Evolutionary conservation across 2,888 invertebrate genomes (phyloP), one percentile per base, ranked within the genome.

Genomic region (Lycaena phlaeas): DNA sequence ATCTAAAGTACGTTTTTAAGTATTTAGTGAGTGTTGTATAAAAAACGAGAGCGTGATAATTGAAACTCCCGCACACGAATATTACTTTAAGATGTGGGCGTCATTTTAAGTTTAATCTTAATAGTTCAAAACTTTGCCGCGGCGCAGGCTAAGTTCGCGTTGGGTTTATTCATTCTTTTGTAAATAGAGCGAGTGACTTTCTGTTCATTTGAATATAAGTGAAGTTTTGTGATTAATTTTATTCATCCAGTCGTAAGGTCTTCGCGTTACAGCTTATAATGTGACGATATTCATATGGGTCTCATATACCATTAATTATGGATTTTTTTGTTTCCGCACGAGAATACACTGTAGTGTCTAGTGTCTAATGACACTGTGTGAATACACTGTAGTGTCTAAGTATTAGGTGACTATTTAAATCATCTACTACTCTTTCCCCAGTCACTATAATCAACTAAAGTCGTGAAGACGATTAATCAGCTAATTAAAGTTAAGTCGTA

Each of bases 21-120:
- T 43, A 50, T 39, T 46, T 43, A 50, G 45, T 46, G 49, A 44
- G 49, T 49, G 45, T 25, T 37, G 42, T 41, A 42, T 44, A 40
- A 36, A 44, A 40, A 50, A 22, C 52, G 48, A 54, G 52, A 54
- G 41, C 36, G 29, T 29, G 30, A 18, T 41, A 46, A 48, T 43
- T 38, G 40, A 45, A 45, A 43, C 46, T 53, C 52, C 53, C 54
- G 53, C 54, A 54, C 22, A 34, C 12, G 18, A 9, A 59, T 53
- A 54, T 53, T 49, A 56, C 54, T 61, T 61, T 59, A 61, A 64
- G 57, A 48, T 39, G 36, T 36, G 15, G 14, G 25, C 11, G 25
- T 11, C 15, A 30, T 39, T 39, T 39, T 25, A 30, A 38, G 17
- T 38, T 38, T 34, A 34, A 34, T 34, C 34, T 31, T 11, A 7